Evolutionary conservation across 2,888 invertebrate genomes (phyloP).

Genomic region (Meliscaeva auricollis): DNA sequence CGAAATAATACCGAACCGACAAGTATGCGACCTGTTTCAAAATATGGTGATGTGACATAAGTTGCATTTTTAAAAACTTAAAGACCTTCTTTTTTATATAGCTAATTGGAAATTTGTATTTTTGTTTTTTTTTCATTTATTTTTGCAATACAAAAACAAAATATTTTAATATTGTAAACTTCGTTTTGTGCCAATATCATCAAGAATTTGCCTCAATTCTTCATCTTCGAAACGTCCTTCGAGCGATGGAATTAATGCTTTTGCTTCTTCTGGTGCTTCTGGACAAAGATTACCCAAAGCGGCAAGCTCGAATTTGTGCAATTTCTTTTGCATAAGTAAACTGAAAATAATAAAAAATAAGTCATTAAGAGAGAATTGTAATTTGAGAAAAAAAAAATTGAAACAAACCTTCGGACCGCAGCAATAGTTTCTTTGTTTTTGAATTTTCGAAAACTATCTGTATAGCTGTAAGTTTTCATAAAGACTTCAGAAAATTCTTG

Average conservation of each 20-base stretch:
- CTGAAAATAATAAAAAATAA: conserved; percentile 84
- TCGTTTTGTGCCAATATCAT: conserved; percentile 99
- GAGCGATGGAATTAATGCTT: conserved; percentile 97
- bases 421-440: conserved; percentile 99
- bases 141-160: background rate
- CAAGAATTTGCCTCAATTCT: conserved; percentile 97
- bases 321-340: conserved; percentile 95
- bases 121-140: no score
- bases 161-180: conserved; percentile 96
- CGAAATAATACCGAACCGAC: no score
- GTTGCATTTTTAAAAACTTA: no score
- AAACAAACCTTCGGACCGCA: conserved; percentile 93
- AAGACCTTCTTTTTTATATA: no score
- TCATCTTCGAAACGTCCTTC: conserved; percentile 99
- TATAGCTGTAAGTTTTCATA: conserved; percentile 98
- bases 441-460: conserved; percentile 97
- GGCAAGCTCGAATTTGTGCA: conserved; percentile 99
- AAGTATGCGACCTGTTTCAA: no score
- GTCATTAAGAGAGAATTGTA: background rate
- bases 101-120: no score
- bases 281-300: conserved; percentile 99
- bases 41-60: no score
- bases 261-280: conserved; percentile 99
- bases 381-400: background rate
- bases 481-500: conserved; percentile 99